Evolutionary conservation across 1,140 invertebrate species (phyloP).

Genomic region (Aphis craccivora): DNA sequence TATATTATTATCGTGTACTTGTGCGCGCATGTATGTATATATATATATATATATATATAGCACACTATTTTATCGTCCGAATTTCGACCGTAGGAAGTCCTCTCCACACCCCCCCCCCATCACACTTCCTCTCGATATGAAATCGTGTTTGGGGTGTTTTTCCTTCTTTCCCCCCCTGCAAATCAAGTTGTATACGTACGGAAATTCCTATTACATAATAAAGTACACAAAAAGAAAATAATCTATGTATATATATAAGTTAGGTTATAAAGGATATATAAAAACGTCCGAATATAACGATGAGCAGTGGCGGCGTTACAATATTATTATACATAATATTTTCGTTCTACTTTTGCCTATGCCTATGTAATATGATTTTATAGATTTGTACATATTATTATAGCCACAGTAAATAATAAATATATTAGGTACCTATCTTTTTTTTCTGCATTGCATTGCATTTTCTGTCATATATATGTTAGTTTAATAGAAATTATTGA

Average conservation of each 20-base stretch:
- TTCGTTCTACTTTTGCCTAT: neutral
- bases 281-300: neutral
- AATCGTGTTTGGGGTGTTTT: neutral
- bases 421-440: neutral
- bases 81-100: neutral
- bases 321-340: too few species aligned
- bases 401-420: too few species aligned
- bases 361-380: too few species aligned
- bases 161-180: neutral
- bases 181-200: neutral
- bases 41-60: too few species aligned
- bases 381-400: too few species aligned
- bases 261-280: neutral
- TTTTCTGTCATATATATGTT: neutral
- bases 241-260: neutral
- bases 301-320: neutral
- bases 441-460: neutral
- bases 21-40: neutral
- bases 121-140: neutral
- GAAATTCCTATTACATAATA: neutral
- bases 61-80: neutral
- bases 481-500: too few species aligned
- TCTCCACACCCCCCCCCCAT: neutral
- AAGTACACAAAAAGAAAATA: neutral
- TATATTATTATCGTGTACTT: neutral